Evolutionary conservation across 2,797 vertebrate species (phyloP).

Genomic region (Bovichtus variegatus): DNA sequence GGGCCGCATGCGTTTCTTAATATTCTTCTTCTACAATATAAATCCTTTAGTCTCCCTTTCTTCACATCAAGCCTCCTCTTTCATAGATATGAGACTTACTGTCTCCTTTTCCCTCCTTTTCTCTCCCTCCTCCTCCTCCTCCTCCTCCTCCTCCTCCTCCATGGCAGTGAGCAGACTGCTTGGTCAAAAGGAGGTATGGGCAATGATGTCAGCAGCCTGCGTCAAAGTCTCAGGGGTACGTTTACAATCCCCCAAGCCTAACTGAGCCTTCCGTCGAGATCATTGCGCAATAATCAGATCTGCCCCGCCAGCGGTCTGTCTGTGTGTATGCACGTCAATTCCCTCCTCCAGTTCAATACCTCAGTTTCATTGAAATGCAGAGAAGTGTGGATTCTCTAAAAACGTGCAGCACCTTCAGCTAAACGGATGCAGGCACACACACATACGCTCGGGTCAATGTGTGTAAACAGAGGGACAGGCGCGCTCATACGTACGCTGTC

Average conservation of each 20-base stretch:
- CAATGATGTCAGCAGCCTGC: conserved; percentile 85
- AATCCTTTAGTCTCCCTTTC: conserved; percentile 9
- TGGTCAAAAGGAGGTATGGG: conserved; percentile 72
- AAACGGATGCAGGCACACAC: conserved; percentile 14
- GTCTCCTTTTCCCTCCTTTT: conserved; percentile 21
- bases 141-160: background rate
- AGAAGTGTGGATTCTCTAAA: conserved; percentile 12
- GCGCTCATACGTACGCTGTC: background rate
- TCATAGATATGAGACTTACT: conserved; percentile 17
- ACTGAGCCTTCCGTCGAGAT: conserved; percentile 67
- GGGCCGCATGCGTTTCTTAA: conserved; percentile 16
- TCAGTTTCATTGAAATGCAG: conserved; percentile 24
- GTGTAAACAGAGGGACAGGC: conserved; percentile 18
- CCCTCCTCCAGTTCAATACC: conserved; percentile 20
- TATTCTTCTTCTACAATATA: background rate
- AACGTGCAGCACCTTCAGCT: background rate
- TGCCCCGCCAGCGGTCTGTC: conserved; percentile 31
- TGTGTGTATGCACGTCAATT: conserved; percentile 54
- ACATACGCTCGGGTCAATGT: background rate
- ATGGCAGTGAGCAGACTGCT: conserved; percentile 51
- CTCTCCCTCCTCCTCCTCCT: conserved; percentile 8
- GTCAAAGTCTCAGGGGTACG: conserved; percentile 79
- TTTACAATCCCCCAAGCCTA: conserved; percentile 72
- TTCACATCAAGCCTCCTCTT: conserved; percentile 19
- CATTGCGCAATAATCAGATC: conserved; percentile 69